These are phyloP conservation scores for Pedionomus torquatus DNA, from an alignment of 2,113 vertebrate species.

Conservation along the genomic window DNA sequence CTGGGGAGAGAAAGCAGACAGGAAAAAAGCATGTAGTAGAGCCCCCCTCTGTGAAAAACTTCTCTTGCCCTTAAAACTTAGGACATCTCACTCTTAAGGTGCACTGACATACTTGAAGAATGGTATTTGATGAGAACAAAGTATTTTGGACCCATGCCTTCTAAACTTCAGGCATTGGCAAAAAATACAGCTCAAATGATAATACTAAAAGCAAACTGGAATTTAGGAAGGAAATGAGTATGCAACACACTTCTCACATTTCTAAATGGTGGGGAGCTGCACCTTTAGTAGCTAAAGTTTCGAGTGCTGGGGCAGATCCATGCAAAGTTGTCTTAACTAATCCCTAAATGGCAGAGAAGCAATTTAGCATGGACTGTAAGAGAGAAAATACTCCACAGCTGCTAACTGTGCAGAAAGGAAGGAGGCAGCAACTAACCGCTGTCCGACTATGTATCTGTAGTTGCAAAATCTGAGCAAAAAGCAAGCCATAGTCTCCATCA, in stretches of 20 bases:
- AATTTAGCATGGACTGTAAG: neutral
- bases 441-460: neutral
- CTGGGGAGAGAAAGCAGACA: neutral
- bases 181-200: neutral
- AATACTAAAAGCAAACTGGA: neutral
- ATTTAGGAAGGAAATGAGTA: neutral
- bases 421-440: neutral
- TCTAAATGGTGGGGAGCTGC: neutral
- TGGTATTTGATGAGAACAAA: neutral
- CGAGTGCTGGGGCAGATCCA: neutral
- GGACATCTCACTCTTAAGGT: neutral
- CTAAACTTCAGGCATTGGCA: neutral
- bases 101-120: neutral
- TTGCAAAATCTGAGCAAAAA: neutral
- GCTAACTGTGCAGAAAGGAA: neutral
- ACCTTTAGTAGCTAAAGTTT: neutral
- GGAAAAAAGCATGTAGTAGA: neutral
- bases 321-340: neutral
- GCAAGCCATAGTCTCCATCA: neutral
- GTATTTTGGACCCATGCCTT: neutral
- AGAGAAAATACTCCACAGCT: neutral
- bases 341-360: neutral
- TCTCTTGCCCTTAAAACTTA: neutral
- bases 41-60: neutral
- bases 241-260: neutral